phyloP scores from a whole-genome alignment of 92 coral and sea anemone species.

The Epizoanthus ramosus region DNA sequence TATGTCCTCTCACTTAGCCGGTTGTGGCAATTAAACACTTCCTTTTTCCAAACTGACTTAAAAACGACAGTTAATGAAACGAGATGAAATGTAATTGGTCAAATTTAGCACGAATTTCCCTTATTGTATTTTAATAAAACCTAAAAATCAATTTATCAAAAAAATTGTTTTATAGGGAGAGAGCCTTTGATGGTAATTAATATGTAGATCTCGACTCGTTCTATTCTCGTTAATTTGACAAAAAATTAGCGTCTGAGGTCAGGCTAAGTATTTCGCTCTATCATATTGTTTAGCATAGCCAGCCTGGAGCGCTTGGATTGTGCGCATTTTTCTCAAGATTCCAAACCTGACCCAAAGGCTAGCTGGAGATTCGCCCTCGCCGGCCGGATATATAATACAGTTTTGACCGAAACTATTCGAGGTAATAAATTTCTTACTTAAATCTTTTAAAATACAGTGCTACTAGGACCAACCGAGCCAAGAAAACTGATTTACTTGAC shows the following conservation, averaged over 20 bases:
- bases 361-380: too few relatives aligned
- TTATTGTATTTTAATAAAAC: constrained; percentile 33
- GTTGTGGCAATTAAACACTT: constrained; percentile 32
- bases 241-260: too few relatives aligned
- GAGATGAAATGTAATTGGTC: constrained; percentile 37
- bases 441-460: too few relatives aligned
- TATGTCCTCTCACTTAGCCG: constrained; percentile 11
- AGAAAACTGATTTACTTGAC: too few relatives aligned
- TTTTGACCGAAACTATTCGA: too few relatives aligned
- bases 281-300: neutral
- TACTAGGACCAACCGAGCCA: too few relatives aligned
- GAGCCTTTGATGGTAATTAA: neutral
- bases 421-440: too few relatives aligned
- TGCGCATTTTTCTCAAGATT: too few relatives aligned
- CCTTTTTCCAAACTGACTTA: constrained; percentile 25
- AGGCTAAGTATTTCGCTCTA: neutral
- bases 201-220: constrained; percentile 8
- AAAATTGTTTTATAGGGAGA: neutral
- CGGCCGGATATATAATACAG: too few relatives aligned
- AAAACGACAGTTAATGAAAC: constrained; percentile 25
- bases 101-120: constrained; percentile 20
- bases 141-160: constrained; percentile 19
- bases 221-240: neutral
- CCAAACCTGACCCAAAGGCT: too few relatives aligned
- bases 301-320: neutral